Evolutionary conservation across 2,113 vertebrate species (phyloP), one percentile per base, ranked within the genome.

Genomic region (Scomber japonicus): DNA sequence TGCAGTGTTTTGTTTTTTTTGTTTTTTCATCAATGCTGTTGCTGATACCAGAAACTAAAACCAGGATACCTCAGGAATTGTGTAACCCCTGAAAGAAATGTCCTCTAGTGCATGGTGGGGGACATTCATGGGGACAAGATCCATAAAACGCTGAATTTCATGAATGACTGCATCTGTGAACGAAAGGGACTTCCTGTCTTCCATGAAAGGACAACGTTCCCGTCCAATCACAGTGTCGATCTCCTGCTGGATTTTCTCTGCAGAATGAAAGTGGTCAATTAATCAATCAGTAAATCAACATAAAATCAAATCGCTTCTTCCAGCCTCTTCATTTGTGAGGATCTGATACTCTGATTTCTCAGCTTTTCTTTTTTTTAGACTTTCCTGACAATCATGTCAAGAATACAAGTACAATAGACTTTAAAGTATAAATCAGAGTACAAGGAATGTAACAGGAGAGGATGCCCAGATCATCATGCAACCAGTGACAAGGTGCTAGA

Each of bases 181-280:
- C 14, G 91, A 91, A n/a, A 93, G 92, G 67, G 90, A 93, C 88
- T 89, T 93, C 83, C 81, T 93, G 83, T 94, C 93, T 10, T 92
- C 90, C 94, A 96, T 94, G 67, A 27, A 65, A 17, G 96, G 95
- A 7, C 70, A 81, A 27, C 93, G 88, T 1, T 94, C 70, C 63
- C 60, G 87, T 77, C 96, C 96, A 50, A 96, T 78, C 56, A 96
- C 96, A 0, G 0, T 0, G 21, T 95, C 92, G 35, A 96, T 96
- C 87, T 97, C 97, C 84, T 94, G 82, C 13, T 96, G 96, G 35
- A 95, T 87, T 59, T 85, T 92, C 72, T 88, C 96, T 97, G 64
- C 15, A 65, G 72, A 48, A 61, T 21, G n/a, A 61, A 15, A 3
- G 7, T 46, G 12, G 5, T 11, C 1, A 7, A 40, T 40, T 9